Percentiles rank a stretch among this genome's conserved stretches.
phyloP scores from a whole-genome alignment of 2,888 invertebrate genomes.

The Spodoptera exigua region DNA sequence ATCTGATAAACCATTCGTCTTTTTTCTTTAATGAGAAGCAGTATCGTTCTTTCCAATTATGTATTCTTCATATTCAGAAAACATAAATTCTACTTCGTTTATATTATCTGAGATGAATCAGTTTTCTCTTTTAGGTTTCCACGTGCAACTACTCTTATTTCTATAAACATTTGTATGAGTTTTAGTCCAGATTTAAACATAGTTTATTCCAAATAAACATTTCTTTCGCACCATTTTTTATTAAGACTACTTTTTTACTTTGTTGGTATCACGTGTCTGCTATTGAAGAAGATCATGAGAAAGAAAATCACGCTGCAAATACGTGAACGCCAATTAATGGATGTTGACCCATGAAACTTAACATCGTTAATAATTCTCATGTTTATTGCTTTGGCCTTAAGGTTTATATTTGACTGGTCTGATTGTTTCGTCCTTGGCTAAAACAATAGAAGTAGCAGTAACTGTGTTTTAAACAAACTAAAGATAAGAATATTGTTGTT shows the following conservation, averaged over 20 bases:
- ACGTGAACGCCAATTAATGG: slow-evolving; percentile 4
- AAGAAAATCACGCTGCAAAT: neutral
- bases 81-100: too few relatives aligned
- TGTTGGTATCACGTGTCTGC: slow-evolving; percentile 7
- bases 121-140: too few relatives aligned
- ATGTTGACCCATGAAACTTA: slow-evolving; percentile 11
- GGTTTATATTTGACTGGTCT: slow-evolving; percentile 16
- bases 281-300: neutral
- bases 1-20: too few relatives aligned
- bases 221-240: slow-evolving; percentile 1
- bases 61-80: too few relatives aligned
- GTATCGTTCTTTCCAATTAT: too few relatives aligned
- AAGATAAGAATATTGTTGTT: slow-evolving; percentile 42
- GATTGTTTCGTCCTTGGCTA: slow-evolving; percentile 43
- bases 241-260: slow-evolving; percentile 1
- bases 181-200: neutral
- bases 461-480: slow-evolving; percentile 32
- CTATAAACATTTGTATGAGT: neutral
- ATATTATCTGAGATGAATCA: too few relatives aligned
- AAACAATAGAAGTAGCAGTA: slow-evolving; percentile 31
- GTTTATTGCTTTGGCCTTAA: slow-evolving; percentile 30
- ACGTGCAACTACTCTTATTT: neutral
- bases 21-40: too few relatives aligned
- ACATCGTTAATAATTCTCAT: slow-evolving; percentile 14
- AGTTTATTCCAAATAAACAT: slow-evolving; percentile 10